Base-by-base conservation (phyloP, 2,113 vertebrate species). In the Asarcornis scutulata region DNA sequence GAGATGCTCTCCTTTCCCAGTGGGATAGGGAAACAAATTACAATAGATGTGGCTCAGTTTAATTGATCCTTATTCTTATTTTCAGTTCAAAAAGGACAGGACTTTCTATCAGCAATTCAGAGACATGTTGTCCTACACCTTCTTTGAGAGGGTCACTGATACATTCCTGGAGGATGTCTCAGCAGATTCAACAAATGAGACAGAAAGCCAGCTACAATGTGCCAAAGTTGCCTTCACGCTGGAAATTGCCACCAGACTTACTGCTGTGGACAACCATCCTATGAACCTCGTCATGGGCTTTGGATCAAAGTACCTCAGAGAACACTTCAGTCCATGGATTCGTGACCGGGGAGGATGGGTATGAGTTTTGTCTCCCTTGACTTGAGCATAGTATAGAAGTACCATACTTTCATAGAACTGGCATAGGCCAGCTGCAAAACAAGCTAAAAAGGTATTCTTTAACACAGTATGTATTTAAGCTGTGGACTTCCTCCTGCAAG, bases 341-440 rank as follows among this genome's bases (percentile, higher is more conserved):
- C 90, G 96, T 82, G 77, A 97, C 77, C 98, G 98, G 2, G 98
- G 98, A 1, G 98, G 98, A 95, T 98, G 98, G 93, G 99, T 99
- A 96, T 75, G 98, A 17, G 3, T 34, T 42, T 52, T 83, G 20
- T 23, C 46, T 83, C 40, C 22, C n/a, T 48, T 36, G 63, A 36
- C 42, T 63, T 26, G 8, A 17, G n/a, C 18, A 3, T 7, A 72
- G 25, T 26, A 59, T 63, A 29, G 22, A 25, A 59, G 26, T 50
- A 73, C 27, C 18, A 52, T 56, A 5, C 42, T 58, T 46, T 6
- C 36, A 36, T 21, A 68, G 36, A 63, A 63, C 42, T 63, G n/a
- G 60, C 21, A 21, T 1, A 6, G 42, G 53, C 53, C 72, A 59
- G 42, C 58, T 52, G 55, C 60, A 83, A 63, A 58, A 25, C 34